Conservation (phyloP, 2,797 vertebrate genomes). For the Phataginus tricuspis region DNA sequence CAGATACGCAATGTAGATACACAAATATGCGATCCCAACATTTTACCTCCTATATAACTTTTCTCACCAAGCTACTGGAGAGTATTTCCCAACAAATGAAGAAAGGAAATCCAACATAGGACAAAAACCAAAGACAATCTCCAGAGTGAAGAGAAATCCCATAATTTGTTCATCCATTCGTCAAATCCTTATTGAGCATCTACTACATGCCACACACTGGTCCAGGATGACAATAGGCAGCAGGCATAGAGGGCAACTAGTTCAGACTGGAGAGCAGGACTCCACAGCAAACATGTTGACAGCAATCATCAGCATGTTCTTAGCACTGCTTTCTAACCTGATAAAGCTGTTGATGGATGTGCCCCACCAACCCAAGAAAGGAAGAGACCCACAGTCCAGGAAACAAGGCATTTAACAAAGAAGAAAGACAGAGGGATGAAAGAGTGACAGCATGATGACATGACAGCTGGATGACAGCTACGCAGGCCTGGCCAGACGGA, state of each 20-base stretch:
- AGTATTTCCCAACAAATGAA: constrained; percentile 31
- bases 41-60: not conserved
- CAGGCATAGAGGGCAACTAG: not conserved
- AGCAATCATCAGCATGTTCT: not conserved
- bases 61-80: not conserved
- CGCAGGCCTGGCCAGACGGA: not conserved
- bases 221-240: not conserved
- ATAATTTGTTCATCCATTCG: not conserved
- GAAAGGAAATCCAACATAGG: not conserved
- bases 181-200: not conserved
- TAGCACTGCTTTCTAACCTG: not conserved
- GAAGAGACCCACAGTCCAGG: not conserved
- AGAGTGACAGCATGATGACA: not conserved
- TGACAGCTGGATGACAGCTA: not conserved
- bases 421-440: not conserved
- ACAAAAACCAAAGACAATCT: not conserved
- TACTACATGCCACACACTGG: not conserved
- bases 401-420: not conserved
- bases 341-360: not conserved
- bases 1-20: not conserved
- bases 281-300: not conserved
- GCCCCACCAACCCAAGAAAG: not conserved
- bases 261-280: not conserved
- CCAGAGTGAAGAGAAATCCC: not conserved
- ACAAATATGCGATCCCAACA: not conserved